Base-by-base conservation (phyloP, 2,888 invertebrate genomes). In the Tupiocoris notatus region DNA sequence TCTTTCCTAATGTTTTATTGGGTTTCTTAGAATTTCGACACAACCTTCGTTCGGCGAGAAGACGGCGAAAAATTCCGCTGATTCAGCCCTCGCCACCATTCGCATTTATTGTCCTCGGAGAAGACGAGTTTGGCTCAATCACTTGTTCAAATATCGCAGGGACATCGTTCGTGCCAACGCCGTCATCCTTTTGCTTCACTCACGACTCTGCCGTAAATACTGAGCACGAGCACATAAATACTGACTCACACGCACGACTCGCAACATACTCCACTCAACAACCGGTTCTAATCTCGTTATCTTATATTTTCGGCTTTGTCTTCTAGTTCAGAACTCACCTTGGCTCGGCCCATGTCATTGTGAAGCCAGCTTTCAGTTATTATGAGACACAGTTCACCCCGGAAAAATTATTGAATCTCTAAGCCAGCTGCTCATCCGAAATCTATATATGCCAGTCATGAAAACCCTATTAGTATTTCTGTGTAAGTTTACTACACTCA, bases 61-160 rank as follows among this genome's bases (percentile, higher is more conserved):
- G 39, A 39, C 39, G 39, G 6, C 39, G 39, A 39, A 39, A 39
- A 12, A 12, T 39, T 39, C 39, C 59, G 59, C 70, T 70, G 70
- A 70, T 70, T 70, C 70, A 70, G 70, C 39, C 39, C 39, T 39
- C 59, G 57, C 70, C 59, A 59, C 59, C 70, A 59, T 39, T 70
- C 70, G 59, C 70, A 70, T 70, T 67, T 67, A 39, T 67, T 61
- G 70, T 17, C 66, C 24, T 66, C 56, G 22, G 25, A 59, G 70
- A 59, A 59, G 70, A 70, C 70, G 25, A 58, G 70, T 70, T 70
- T 70, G 59, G 58, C 61, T 25, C 70, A 70, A 70, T 70, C 70
- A 70, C 70, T 70, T 61, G 70, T 70, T 70, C 70, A 70, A 70
- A 70, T 61, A 70, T 59, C 58, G 22, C 17, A 59, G 70, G 59